Percentiles rank a stretch among this genome's conserved stretches.
phyloP scores from a whole-genome alignment of 2,797 vertebrate genomes.

The Lagodon rhomboides region DNA sequence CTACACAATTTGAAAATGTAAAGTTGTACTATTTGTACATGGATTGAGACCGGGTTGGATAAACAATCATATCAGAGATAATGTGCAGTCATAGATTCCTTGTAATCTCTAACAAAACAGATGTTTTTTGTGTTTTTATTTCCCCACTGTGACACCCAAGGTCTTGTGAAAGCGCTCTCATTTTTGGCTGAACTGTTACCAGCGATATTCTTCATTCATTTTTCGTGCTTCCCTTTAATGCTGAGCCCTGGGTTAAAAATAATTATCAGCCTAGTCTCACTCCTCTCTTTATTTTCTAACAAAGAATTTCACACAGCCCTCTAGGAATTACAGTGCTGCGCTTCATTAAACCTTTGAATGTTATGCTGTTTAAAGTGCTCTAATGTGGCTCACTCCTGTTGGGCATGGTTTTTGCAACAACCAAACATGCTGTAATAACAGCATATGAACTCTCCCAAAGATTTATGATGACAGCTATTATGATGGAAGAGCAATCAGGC shows the following conservation, averaged over 20 bases:
- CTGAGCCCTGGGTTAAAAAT: constrained; percentile 58
- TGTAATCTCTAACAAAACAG: constrained; percentile 3
- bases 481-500: constrained; percentile 26
- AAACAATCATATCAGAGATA: not conserved
- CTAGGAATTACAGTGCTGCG: constrained; percentile 28
- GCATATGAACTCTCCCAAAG: constrained; percentile 20
- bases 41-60: no score
- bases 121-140: constrained; percentile 14
- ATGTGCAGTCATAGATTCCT: not conserved
- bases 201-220: constrained; percentile 36
- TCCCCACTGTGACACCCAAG: constrained; percentile 1
- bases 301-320: constrained; percentile 52
- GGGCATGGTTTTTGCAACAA: constrained; percentile 6
- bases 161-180: constrained; percentile 35
- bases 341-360: constrained; percentile 75
- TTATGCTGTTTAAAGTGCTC: constrained; percentile 61
- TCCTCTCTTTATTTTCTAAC: constrained; percentile 41
- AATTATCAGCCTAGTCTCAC: constrained; percentile 46
- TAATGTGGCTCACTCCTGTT: constrained; percentile 18
- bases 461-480: constrained; percentile 30
- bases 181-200: constrained; percentile 23
- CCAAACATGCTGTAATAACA: constrained; percentile 13
- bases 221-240: constrained; percentile 31
- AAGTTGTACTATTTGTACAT: no score
- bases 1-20: no score